These are phyloP conservation scores for Phylloscopus collybita DNA, from an alignment of 2,797 vertebrate species.

Conservation along the genomic window DNA sequence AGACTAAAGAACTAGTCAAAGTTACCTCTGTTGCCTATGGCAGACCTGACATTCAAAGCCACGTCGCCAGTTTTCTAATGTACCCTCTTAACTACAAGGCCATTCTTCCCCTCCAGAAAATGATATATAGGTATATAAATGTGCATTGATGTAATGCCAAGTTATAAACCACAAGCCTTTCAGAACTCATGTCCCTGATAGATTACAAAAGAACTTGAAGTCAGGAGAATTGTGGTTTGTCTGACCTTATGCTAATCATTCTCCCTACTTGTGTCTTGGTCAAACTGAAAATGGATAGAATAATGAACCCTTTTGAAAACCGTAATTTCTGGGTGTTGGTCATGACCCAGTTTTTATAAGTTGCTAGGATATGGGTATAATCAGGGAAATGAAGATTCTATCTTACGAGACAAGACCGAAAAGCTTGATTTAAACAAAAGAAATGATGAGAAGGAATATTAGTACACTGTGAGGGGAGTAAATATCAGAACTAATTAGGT, in stretches of 20 bases:
- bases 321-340: constrained; percentile 41
- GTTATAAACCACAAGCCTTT: constrained; percentile 66
- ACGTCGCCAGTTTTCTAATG: not conserved
- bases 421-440: constrained; percentile 61
- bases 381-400: constrained; percentile 52
- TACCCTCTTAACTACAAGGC: constrained; percentile 35
- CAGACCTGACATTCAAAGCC: not conserved
- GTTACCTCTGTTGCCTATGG: not conserved
- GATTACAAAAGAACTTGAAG: constrained; percentile 64
- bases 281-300: constrained; percentile 49
- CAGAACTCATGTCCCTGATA: constrained; percentile 64
- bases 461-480: constrained; percentile 46
- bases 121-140: constrained; percentile 60
- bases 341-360: constrained; percentile 34
- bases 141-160: constrained; percentile 68
- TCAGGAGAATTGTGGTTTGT: constrained; percentile 34
- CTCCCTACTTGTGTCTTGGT: constrained; percentile 52
- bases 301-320: constrained; percentile 41
- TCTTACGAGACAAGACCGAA: not conserved
- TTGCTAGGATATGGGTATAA: constrained; percentile 59
- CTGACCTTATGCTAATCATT: constrained; percentile 64
- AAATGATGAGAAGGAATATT: constrained; percentile 31
- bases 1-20: not conserved
- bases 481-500: constrained; percentile 64
- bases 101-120: constrained; percentile 21